phyloP scores from a whole-genome alignment of 2,888 invertebrate species.

The Cataglyphis albicans region DNA sequence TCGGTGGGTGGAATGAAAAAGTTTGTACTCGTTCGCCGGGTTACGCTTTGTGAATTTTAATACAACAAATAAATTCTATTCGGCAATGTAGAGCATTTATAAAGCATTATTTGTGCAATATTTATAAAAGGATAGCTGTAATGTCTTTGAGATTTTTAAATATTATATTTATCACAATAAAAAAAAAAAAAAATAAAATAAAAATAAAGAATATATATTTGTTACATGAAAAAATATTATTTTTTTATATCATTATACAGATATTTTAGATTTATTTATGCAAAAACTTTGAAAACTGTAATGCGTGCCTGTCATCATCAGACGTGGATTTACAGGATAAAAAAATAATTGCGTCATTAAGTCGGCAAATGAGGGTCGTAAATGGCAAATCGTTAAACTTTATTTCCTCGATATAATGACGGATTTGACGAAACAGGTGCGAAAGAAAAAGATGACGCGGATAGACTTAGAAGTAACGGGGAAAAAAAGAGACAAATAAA shows the following conservation, averaged over 20 bases:
- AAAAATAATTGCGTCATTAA: constrained; percentile 60
- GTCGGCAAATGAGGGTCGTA: constrained; percentile 15
- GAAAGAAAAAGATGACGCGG: background rate
- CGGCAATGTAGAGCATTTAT: background rate
- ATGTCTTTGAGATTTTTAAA: background rate
- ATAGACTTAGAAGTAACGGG: background rate
- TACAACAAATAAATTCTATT: constrained; percentile 2
- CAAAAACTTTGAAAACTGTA: background rate
- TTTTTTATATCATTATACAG: background rate
- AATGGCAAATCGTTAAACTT: constrained; percentile 29
- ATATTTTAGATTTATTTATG: constrained; percentile 38
- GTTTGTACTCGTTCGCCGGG: background rate
- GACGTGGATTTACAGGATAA: constrained; percentile 16
- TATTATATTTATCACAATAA: background rate
- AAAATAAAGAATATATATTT: background rate
- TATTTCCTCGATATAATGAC: constrained; percentile 51
- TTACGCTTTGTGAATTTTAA: constrained; percentile 2
- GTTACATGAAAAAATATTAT: background rate
- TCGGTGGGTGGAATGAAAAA: background rate
- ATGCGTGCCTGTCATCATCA: constrained; percentile 25
- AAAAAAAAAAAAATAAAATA: background rate
- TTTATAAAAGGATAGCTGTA: background rate
- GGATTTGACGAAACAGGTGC: constrained; percentile 28
- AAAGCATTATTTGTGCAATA: constrained; percentile 12
- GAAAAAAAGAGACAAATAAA: background rate